Percentiles rank a stretch among this genome's conserved stretches.
Evolutionary conservation across 2,113 vertebrate genomes (phyloP).

Genomic region (Etheostoma spectabile): DNA sequence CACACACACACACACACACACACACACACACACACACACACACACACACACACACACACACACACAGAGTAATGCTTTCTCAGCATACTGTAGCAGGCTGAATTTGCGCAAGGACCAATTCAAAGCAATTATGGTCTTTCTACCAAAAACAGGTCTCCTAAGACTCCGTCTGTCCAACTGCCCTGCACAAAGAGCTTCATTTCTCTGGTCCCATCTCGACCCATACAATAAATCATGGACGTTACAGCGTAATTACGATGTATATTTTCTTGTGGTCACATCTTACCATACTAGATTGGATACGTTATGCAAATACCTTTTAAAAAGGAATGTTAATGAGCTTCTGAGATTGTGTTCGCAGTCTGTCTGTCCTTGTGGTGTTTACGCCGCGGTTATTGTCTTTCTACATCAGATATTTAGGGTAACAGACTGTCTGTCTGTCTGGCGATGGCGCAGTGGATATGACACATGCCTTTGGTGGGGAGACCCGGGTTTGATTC

Average conservation of each 20-base stretch:
- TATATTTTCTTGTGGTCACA: conserved; percentile 63
- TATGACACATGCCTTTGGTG: too few relatives aligned
- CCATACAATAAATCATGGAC: conserved; percentile 64
- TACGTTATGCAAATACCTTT: conserved; percentile 61
- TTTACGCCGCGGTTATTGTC: conserved; percentile 55
- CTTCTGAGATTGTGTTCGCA: conserved; percentile 39
- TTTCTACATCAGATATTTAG: conserved; percentile 56
- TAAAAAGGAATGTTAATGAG: conserved; percentile 44
- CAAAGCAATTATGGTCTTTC: conserved; percentile 81
- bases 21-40: background rate
- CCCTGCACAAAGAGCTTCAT: conserved; percentile 68
- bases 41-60: conserved; percentile 34
- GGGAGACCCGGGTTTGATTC: too few relatives aligned
- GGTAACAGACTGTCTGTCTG: conserved; percentile 7
- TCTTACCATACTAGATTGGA: conserved; percentile 38
- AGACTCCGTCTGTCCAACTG: conserved; percentile 66
- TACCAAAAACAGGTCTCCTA: conserved; percentile 75
- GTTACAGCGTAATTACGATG: conserved; percentile 62
- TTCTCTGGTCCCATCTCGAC: conserved; percentile 44
- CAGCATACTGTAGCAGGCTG: conserved; percentile 70
- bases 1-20: background rate
- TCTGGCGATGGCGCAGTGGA: too few relatives aligned
- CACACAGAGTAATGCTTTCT: conserved; percentile 66
- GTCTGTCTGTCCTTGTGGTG: conserved; percentile 47
- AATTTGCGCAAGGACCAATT: conserved; percentile 79